Conservation (phyloP, 2,888 invertebrate species). For the Pterobdella sp. region DNA sequence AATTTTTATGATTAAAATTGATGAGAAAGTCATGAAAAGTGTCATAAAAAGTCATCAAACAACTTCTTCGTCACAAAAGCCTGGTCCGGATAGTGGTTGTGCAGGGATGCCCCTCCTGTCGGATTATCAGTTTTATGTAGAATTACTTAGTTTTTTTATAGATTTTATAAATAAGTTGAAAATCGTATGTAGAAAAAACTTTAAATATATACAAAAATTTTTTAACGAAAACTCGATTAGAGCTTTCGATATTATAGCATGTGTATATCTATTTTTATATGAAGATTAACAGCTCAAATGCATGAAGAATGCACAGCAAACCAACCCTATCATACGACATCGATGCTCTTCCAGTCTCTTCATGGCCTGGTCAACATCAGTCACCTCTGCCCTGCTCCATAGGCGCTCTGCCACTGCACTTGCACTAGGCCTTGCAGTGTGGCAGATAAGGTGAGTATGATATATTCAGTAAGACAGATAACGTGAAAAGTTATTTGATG, state of each 20-base stretch:
- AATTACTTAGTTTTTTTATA: too few relatives aligned
- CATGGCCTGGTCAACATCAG: conserved; percentile 53
- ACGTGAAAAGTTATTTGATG: too few relatives aligned
- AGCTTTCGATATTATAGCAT: not conserved
- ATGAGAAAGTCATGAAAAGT: too few relatives aligned
- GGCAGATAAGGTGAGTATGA: not conserved
- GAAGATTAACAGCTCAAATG: too few relatives aligned
- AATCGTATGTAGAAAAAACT: too few relatives aligned
- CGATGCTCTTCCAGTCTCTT: conserved; percentile 64
- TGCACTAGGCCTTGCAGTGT: conserved; percentile 60
- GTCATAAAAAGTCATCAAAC: too few relatives aligned
- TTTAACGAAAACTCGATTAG: too few relatives aligned
- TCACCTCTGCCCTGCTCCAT: conserved; percentile 57
- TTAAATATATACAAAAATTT: too few relatives aligned
- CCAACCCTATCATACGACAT: conserved; percentile 60
- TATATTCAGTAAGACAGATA: not conserved
- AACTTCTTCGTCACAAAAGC: conserved; percentile 55
- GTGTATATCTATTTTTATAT: not conserved
- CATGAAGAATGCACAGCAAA: not conserved
- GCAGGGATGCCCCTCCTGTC: conserved; percentile 63
- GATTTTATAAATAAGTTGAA: too few relatives aligned
- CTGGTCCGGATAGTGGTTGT: conserved; percentile 65
- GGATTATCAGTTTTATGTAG: too few relatives aligned
- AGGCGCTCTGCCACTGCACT: conserved; percentile 76
- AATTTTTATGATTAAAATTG: too few relatives aligned